These are phyloP conservation scores for Acrocyrtus sp. DNA, from an alignment of 2,888 invertebrate species.

Conservation along the genomic window DNA sequence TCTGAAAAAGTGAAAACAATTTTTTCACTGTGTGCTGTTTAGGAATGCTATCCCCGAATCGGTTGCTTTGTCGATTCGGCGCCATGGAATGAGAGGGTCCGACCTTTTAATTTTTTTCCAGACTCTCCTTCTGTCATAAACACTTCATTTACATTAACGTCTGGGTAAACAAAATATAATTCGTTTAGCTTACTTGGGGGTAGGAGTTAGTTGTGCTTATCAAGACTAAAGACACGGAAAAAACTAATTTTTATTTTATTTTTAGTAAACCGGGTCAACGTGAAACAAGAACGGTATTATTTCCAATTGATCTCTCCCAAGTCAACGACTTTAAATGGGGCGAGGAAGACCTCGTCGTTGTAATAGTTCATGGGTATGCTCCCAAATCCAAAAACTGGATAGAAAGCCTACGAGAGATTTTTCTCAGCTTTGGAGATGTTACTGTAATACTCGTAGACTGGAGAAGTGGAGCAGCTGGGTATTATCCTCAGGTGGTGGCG, in stretches of 20 bases:
- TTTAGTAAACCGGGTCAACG: no score
- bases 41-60: constrained; percentile 49
- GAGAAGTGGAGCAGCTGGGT: constrained; percentile 40
- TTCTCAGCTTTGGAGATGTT: constrained; percentile 27
- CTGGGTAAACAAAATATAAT: no score
- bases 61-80: constrained; percentile 45
- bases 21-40: no score
- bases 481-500: constrained; percentile 53
- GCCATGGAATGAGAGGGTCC: constrained; percentile 65
- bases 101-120: constrained; percentile 48
- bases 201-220: no score
- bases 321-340: no score
- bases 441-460: constrained; percentile 50
- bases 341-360: constrained; percentile 31
- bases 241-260: no score
- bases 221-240: no score
- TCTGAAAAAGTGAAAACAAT: no score
- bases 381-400: constrained; percentile 48
- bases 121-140: constrained; percentile 54
- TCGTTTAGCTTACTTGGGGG: no score
- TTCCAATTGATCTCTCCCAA: no score
- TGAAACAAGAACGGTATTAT: no score
- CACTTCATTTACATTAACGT: constrained; percentile 45
- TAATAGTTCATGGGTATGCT: constrained; percentile 49
- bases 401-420: constrained; percentile 16